Evolutionary conservation across 2,797 vertebrate genomes (phyloP).

Genomic region (Uromys caudimaculatus): DNA sequence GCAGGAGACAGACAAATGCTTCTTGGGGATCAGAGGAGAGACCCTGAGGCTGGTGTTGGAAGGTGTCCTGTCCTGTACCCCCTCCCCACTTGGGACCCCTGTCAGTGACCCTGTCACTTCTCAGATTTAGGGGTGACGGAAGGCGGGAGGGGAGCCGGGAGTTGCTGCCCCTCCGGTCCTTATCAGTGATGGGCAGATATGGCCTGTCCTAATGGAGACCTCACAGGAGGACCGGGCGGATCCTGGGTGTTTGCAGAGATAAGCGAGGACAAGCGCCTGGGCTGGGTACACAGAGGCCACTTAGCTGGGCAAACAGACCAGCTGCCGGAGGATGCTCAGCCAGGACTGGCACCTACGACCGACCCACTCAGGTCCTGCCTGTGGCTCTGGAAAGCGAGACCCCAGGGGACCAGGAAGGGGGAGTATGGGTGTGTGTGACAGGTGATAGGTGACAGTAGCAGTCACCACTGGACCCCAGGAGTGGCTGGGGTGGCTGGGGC

Average conservation of each 20-base stretch:
- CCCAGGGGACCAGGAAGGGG: neutral
- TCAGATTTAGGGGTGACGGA: neutral
- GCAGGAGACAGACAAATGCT: neutral
- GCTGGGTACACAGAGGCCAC: slow-evolving; percentile 73
- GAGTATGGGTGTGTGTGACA: neutral
- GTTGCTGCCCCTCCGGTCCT: neutral
- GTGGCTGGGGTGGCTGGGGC: neutral
- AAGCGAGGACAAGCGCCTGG: neutral
- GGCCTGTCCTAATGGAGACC: neutral
- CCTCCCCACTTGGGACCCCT: neutral
- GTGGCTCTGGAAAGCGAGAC: neutral
- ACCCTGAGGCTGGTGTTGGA: neutral
- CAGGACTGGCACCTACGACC: neutral
- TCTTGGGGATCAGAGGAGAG: neutral
- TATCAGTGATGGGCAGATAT: slow-evolving; percentile 63
- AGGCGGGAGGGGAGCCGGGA: neutral
- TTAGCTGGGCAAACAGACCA: slow-evolving; percentile 74
- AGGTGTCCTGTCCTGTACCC: no score
- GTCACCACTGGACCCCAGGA: neutral
- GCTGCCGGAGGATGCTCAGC: neutral
- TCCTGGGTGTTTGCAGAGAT: slow-evolving; percentile 67
- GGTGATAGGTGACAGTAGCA: neutral
- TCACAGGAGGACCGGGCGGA: neutral
- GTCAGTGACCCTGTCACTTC: neutral
- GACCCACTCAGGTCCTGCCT: neutral